A percentile compares a stretch with the other conserved stretches of the same genome.
Evolutionary conservation across 1,140 invertebrate genomes (phyloP).

Genomic region (Achroia grisella): DNA sequence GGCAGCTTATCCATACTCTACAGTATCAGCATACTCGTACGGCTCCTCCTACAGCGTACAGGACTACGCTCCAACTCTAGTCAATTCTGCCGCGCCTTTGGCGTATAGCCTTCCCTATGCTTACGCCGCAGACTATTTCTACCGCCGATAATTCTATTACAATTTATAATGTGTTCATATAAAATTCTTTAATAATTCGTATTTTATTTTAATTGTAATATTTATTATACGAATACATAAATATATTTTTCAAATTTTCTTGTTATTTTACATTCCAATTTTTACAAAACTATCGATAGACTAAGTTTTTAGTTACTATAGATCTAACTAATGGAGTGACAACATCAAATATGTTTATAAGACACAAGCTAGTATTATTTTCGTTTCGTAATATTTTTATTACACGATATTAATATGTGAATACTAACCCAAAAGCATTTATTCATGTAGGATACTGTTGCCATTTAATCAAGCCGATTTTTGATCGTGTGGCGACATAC

Average conservation of each 20-base stretch:
- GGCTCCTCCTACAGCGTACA: conserved; percentile 17
- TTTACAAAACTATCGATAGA: too few relatives aligned
- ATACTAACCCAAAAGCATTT: too few relatives aligned
- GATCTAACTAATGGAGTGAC: too few relatives aligned
- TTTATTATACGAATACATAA: not conserved
- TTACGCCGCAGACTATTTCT: conserved; percentile 14
- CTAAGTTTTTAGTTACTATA: too few relatives aligned
- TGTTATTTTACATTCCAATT: too few relatives aligned
- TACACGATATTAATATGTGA: too few relatives aligned
- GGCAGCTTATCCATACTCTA: conserved; percentile 2
- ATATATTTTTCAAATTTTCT: not conserved
- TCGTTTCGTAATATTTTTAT: too few relatives aligned
- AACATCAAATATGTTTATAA: too few relatives aligned
- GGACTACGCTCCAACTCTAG: conserved; percentile 9
- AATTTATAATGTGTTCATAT: not conserved
- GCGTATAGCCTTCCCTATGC: conserved; percentile 12
- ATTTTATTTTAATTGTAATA: not conserved
- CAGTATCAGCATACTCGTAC: conserved; percentile 15
- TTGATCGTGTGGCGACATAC: too few relatives aligned
- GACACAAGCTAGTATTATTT: too few relatives aligned
- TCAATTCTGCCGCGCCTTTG: conserved; percentile 6
- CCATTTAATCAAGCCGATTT: too few relatives aligned
- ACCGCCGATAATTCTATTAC: conserved; percentile 6
- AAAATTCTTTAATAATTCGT: not conserved
- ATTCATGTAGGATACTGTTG: too few relatives aligned